phyloP scores from a whole-genome alignment of 2,113 vertebrate species.

The Tyto alba region DNA sequence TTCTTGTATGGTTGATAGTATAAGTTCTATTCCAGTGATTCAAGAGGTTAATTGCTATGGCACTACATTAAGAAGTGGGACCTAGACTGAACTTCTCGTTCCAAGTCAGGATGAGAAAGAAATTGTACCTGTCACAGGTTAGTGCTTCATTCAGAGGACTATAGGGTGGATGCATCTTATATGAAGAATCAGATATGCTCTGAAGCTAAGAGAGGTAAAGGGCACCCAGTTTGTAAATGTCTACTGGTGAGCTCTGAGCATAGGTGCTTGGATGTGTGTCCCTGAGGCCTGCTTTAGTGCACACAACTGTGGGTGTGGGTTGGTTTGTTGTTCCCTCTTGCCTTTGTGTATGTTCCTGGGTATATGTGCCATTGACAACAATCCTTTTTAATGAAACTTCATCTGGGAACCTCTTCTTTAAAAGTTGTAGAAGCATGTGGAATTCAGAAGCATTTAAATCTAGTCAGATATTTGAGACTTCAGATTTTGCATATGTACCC shows the following conservation, averaged over 20 bases:
- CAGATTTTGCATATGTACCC: background rate
- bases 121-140: too few relatives aligned
- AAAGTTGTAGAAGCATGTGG: background rate
- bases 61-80: background rate
- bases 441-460: background rate
- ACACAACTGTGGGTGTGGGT: background rate
- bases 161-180: background rate
- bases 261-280: background rate
- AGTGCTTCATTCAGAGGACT: background rate
- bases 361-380: accelerated
- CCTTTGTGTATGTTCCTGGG: background rate
- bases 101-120: background rate
- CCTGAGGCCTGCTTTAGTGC: background rate
- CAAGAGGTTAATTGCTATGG: background rate
- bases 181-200: background rate
- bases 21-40: background rate
- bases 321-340: background rate
- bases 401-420: background rate
- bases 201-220: background rate
- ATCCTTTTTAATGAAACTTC: background rate
- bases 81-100: background rate
- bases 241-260: background rate
- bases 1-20: too few relatives aligned
- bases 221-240: too few relatives aligned
- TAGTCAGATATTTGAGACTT: background rate